These are phyloP conservation scores for Drepanosiphum platanoidis DNA, from an alignment of 2,888 invertebrate species.

Conservation along the genomic window DNA sequence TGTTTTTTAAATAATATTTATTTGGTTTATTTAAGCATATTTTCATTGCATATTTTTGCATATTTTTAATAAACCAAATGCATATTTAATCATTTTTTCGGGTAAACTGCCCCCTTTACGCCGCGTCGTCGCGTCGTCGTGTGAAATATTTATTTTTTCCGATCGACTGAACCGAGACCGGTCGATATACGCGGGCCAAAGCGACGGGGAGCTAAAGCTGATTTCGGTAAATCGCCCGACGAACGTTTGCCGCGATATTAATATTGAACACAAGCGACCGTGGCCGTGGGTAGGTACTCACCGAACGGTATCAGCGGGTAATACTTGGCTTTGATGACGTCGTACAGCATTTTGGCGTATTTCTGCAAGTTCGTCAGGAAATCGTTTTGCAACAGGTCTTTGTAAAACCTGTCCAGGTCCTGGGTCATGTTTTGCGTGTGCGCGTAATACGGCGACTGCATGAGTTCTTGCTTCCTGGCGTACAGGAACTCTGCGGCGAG, in stretches of 20 bases:
- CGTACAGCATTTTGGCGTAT: conserved; percentile 76
- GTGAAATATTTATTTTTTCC: no score
- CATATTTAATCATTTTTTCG: no score
- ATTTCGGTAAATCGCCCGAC: no score
- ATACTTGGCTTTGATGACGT: conserved; percentile 76
- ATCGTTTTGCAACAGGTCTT: conserved; percentile 81
- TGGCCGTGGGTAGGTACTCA: conserved; percentile 66
- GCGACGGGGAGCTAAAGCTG: no score
- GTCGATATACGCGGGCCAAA: no score
- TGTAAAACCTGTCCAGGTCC: conserved; percentile 81
- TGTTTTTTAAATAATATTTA: no score
- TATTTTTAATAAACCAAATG: no score
- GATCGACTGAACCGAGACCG: no score
- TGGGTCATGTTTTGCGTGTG: conserved; percentile 82
- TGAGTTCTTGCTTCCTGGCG: conserved; percentile 80
- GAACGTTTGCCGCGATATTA: background rate
- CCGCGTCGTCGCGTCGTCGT: no score
- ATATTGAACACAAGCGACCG: background rate
- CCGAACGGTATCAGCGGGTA: conserved; percentile 77
- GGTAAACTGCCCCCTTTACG: no score
- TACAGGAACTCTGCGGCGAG: conserved; percentile 77
- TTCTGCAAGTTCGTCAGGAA: conserved; percentile 82
- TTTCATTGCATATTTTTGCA: no score
- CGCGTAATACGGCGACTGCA: conserved; percentile 83
- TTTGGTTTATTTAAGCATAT: no score